Conservation (phyloP, 2,113 vertebrate species). For the Podarcis cretensis region DNA sequence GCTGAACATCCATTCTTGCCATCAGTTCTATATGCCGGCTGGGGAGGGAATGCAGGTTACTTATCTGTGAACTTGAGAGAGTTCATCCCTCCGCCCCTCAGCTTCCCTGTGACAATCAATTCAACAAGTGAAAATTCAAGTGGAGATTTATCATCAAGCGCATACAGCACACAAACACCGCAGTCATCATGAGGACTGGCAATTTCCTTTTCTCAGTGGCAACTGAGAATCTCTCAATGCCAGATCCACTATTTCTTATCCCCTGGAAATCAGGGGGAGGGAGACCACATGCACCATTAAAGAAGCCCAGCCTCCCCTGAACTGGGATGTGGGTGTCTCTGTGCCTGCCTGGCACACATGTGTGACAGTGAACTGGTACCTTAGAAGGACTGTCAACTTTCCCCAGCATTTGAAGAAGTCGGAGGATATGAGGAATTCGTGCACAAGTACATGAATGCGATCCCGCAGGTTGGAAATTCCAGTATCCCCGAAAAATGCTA, state of each 20-base stretch:
- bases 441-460: conserved; percentile 84
- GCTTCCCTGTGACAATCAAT: too few relatives aligned
- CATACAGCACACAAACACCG: neutral
- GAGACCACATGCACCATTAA: neutral
- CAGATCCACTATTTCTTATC: neutral
- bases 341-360: neutral
- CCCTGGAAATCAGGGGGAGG: neutral
- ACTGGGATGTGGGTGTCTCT: neutral
- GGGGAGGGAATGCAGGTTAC: too few relatives aligned
- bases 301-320: neutral
- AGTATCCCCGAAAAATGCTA: conserved; percentile 76
- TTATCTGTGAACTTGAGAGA: too few relatives aligned
- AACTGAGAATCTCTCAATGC: too few relatives aligned
- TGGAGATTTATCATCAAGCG: neutral
- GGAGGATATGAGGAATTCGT: conserved; percentile 86
- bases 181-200: neutral
- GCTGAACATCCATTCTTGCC: too few relatives aligned
- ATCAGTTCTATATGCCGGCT: too few relatives aligned
- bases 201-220: too few relatives aligned
- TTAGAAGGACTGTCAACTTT: conserved; percentile 1
- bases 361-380: neutral
- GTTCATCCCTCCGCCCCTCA: too few relatives aligned
- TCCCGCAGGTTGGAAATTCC: conserved; percentile 66
- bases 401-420: conserved; percentile 86
- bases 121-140: neutral